Conservation (phyloP, 2,797 vertebrate species). For the Hozukius guyotensis region DNA sequence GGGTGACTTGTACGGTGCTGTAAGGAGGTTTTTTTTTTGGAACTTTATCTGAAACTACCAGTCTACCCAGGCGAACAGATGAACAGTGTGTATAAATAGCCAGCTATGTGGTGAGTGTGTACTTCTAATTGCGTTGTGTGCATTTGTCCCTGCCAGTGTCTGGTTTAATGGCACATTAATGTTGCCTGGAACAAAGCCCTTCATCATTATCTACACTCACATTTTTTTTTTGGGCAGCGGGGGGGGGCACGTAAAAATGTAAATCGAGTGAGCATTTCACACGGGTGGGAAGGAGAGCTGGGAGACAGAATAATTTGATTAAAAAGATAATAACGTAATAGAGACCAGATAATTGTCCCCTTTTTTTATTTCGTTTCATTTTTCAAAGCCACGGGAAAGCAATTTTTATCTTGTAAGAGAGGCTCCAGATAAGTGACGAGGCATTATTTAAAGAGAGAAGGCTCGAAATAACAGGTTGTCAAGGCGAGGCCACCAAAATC, state of each 20-base stretch:
- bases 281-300: slow-evolving; percentile 30
- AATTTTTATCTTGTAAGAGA: slow-evolving; percentile 22
- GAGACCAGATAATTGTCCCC: slow-evolving; percentile 25
- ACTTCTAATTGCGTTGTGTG: slow-evolving; percentile 16
- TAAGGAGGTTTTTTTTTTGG: neutral
- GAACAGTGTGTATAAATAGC: slow-evolving; percentile 44
- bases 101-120: slow-evolving; percentile 15
- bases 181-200: slow-evolving; percentile 50
- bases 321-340: slow-evolving; percentile 53
- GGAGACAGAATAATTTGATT: slow-evolving; percentile 52
- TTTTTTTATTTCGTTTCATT: slow-evolving; percentile 17
- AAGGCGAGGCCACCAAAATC: slow-evolving; percentile 47
- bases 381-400: slow-evolving; percentile 29
- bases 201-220: slow-evolving; percentile 47
- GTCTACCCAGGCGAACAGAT: slow-evolving; percentile 20
- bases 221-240: neutral
- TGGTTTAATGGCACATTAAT: slow-evolving; percentile 45
- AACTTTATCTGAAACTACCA: slow-evolving; percentile 1
- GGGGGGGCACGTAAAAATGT: slow-evolving; percentile 32
- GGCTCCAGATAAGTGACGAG: slow-evolving; percentile 30
- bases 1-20: neutral
- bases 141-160: slow-evolving; percentile 15
- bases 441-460: slow-evolving; percentile 38
- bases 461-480: slow-evolving; percentile 48
- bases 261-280: slow-evolving; percentile 45